Evolutionary conservation across 2,797 vertebrate species (phyloP), one percentile per base, ranked within the genome.

Genomic region (Mareca penelope): DNA sequence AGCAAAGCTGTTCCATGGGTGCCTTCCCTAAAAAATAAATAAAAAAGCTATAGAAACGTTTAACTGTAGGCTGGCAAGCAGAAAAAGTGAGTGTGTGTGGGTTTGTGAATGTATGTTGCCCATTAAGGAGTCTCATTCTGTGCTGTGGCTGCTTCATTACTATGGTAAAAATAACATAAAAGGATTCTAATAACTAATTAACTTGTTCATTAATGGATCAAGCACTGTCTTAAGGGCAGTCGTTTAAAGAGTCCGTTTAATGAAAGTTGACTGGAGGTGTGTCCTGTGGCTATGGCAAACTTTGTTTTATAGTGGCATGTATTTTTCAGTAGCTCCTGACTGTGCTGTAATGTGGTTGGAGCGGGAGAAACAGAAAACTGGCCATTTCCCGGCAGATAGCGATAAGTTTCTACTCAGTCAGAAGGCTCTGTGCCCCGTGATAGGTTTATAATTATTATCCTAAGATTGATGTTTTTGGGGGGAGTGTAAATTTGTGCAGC

Each of bases 361-460:
- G 90, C 83, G 82, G 91, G 93, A 98, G 96, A 96, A 97, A 95
- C 24, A 97, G 97, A 97, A 97, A 97, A 97, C 96, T 96, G 96
- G 94, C 95, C 97, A 96, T 98, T 98, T 98, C 98, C 98, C 72
- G 93, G 97, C 96, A 98, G 97, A 97, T 94, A 97, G 89, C 48
- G 40, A 95, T 97, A 96, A 95, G 96, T 97, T 97, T 97, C 97
- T 97, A 68, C 95, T 97, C 95, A 89, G 96, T 97, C 97, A 97
- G 88, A 97, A 97, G 94, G 93, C 93, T 96, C 78, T 95, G 50
- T 91, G 69, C n/a, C 12, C 80, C 95, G 80, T 97, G 97, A 98
- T 97, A 97, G 97, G 96, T 97, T 97, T 98, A 97, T 98, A 98
- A 98, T 98, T 98, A 98, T 98, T 97, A 96, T 95, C 94, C 95